A percentile compares a stretch with the other conserved stretches of the same genome.
Evolutionary conservation across 2,113 vertebrate species (phyloP).

Genomic region (Pedetes capensis): DNA sequence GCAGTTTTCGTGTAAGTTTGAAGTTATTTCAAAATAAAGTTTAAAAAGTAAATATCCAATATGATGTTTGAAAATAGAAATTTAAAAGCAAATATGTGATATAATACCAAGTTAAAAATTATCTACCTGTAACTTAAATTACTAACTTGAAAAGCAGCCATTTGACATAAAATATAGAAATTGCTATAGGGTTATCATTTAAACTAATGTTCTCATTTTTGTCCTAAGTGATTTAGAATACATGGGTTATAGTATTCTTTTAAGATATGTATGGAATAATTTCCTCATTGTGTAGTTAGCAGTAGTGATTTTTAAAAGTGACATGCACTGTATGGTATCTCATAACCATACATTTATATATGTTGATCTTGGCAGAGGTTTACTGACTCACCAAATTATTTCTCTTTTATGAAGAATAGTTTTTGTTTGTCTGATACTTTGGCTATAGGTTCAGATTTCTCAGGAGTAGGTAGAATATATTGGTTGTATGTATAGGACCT

Average conservation of each 20-base stretch:
- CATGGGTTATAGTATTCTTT: not conserved
- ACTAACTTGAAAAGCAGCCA: not conserved
- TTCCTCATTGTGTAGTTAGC: not conserved
- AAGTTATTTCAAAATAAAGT: slow-evolving; percentile 18
- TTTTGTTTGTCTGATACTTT: slow-evolving; percentile 7
- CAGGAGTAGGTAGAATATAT: not conserved
- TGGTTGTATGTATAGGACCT: not conserved
- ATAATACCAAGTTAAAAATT: not conserved
- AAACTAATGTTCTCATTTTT: slow-evolving; percentile 32
- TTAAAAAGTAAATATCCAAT: not conserved
- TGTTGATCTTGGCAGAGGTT: not conserved
- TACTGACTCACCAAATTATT: not conserved
- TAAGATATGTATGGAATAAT: not conserved
- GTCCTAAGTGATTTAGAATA: not conserved
- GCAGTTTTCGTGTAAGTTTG: not conserved
- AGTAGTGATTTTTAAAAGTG: not conserved
- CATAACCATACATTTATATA: not conserved
- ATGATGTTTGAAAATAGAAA: not conserved
- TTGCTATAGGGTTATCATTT: not conserved
- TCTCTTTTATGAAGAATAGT: not conserved
- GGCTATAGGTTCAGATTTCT: not conserved
- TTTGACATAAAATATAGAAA: not conserved
- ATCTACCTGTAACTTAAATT: not conserved
- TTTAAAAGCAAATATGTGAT: not conserved
- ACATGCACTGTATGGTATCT: not conserved